Evolutionary conservation across 2,888 invertebrate species (phyloP).

Genomic region (Ormyrus nitidulus): DNA sequence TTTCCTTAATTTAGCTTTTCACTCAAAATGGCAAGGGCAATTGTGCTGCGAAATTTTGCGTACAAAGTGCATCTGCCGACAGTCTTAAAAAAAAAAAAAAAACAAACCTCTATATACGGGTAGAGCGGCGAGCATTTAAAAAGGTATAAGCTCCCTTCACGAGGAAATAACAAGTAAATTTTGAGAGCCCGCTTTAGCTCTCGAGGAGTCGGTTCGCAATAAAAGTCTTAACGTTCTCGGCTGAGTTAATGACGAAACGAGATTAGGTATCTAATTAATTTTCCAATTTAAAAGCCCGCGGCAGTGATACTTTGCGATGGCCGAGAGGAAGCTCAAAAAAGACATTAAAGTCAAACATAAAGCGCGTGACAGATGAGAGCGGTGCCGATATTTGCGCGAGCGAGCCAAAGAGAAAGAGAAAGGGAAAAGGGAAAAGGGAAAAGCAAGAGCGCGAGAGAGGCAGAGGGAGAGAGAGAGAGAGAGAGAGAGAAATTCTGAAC

Average conservation of each 20-base stretch:
- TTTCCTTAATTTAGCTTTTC: slow-evolving; percentile 1
- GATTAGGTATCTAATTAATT: slow-evolving; percentile 23
- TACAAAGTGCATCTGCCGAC: slow-evolving; percentile 21
- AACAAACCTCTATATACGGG: neutral
- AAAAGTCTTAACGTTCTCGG: neutral
- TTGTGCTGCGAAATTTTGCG: slow-evolving; percentile 20
- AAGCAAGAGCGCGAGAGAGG: neutral
- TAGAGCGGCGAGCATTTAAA: slow-evolving; percentile 23
- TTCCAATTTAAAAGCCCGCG: neutral
- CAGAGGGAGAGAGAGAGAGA: slow-evolving; percentile 4
- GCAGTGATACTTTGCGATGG: neutral
- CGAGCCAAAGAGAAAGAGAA: neutral
- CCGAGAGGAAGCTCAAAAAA: neutral
- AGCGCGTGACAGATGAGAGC: slow-evolving; percentile 34
- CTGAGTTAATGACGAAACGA: slow-evolving; percentile 14
- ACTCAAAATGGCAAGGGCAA: slow-evolving; percentile 24
- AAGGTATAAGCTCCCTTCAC: slow-evolving; percentile 38
- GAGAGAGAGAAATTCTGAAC: slow-evolving; percentile 38
- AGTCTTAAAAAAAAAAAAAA: slow-evolving; percentile 13
- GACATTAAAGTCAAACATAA: neutral
- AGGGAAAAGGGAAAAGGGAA: neutral
- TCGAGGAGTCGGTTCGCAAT: neutral
- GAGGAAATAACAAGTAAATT: slow-evolving; percentile 36
- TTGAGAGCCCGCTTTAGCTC: slow-evolving; percentile 18
- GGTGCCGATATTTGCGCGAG: neutral